Base-by-base conservation (phyloP, 2,888 invertebrate genomes). In the Marronus borbonicus region DNA sequence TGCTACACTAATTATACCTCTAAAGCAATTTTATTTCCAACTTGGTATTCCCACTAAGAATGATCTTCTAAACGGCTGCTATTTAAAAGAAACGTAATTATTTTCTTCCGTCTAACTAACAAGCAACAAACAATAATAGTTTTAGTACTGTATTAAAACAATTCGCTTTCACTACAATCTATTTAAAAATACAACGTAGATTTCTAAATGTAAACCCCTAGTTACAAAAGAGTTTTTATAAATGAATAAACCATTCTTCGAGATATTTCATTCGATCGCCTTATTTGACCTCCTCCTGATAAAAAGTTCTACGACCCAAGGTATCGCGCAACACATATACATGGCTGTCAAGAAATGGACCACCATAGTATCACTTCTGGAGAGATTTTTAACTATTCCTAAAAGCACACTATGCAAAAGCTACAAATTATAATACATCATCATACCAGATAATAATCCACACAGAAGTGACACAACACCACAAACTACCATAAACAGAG, bases 401-500 rank as follows among this genome's bases (percentile, higher is more conserved):
- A 86, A 36, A 89, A 65, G 79, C 82, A 84, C 79, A 80, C 80
- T 2, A 36, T 10, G n/a, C 1, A 60, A 2, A 58, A 14, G 14
- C 12, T n/a, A 1, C 20, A 17, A 58, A 60, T 4, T 14, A n/a
- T 12, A 39, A 60, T 8, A 14, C 10, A 4, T n/a, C 31, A 28
- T 24, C 89, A 89, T 86, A 90, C 95, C 94, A 82, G 93, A 92
- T 77, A 94, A 85, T 1, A 93, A 93, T 69, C 94, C 94, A 77
- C 93, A 91, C n/a, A 92, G 82, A 44, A 94, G 90, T 86, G 93
- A 92, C 4, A 93, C 89, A 36, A 92, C 88, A 0, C 94, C 95
- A 80, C 93, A 93, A 77, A 94, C 91, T 36, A 94, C 91, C 85
- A 94, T 94, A 83, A 92, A 94, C 58, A 95, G 87, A 0, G 94